phyloP scores from a whole-genome alignment of 2,797 vertebrate genomes.

The Antrozous pallidus region DNA sequence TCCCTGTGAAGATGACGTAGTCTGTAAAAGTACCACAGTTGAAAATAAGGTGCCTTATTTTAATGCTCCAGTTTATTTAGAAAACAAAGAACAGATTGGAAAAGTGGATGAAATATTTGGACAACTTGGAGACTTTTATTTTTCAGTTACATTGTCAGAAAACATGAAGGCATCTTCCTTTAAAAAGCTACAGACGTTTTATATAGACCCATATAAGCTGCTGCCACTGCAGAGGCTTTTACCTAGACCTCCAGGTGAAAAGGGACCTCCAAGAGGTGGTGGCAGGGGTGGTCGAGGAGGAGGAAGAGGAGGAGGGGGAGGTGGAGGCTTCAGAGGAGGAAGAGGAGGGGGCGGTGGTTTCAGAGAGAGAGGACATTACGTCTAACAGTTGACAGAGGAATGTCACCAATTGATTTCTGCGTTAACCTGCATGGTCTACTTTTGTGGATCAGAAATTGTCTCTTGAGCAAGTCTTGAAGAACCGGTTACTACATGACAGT shows the following conservation, averaged over 20 bases:
- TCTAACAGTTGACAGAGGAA: background rate
- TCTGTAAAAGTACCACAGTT: conserved; percentile 94
- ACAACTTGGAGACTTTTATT: conserved; percentile 97
- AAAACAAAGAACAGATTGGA: conserved; percentile 98
- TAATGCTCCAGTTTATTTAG: conserved; percentile 96
- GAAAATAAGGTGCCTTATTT: conserved; percentile 98
- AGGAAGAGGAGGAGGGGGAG: conserved; percentile 80
- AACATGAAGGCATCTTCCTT: conserved; percentile 99
- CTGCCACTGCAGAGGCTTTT: conserved; percentile 96
- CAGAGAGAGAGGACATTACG: conserved; percentile 83
- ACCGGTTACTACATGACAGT: background rate
- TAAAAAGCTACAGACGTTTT: conserved; percentile 99
- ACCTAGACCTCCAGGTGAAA: conserved; percentile 95
- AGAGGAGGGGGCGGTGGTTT: too few species aligned
- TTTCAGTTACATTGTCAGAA: conserved; percentile 97
- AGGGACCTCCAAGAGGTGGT: conserved; percentile 91
- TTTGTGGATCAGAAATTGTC: conserved; percentile 48
- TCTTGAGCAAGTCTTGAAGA: conserved; percentile 52
- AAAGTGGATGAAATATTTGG: conserved; percentile 99
- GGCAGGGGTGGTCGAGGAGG: conserved; percentile 90
- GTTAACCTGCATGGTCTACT: background rate
- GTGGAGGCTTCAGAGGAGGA: conserved; percentile 76
- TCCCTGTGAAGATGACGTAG: conserved; percentile 97
- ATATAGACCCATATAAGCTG: conserved; percentile 96
- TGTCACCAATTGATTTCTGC: background rate